Percentiles rank a stretch among this genome's conserved stretches.
Conservation (phyloP, 2,113 vertebrate genomes). For the Triplophysa dalaica region DNA sequence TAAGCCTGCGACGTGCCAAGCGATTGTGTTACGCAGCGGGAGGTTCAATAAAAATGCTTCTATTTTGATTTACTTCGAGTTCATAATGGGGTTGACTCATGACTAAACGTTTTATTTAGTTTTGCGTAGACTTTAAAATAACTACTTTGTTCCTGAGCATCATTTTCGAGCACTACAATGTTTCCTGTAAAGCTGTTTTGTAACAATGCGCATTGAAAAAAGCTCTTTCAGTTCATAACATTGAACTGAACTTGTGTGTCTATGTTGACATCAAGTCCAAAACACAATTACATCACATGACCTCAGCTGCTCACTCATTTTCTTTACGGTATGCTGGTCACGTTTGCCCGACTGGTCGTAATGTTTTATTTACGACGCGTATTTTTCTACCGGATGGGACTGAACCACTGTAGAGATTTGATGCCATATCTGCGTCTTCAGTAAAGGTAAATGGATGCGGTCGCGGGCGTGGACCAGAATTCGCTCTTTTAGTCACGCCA, state of each 20-base stretch:
- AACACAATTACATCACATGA: conserved; percentile 17
- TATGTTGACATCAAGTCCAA: neutral
- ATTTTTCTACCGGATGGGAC: conserved; percentile 35
- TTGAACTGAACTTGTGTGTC: neutral
- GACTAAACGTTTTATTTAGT: neutral
- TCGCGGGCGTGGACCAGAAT: conserved; percentile 52
- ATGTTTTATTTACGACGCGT: conserved; percentile 37
- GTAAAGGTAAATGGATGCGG: conserved; percentile 58
- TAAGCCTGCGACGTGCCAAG: neutral
- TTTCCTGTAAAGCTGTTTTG: neutral
- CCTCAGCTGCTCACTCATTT: neutral
- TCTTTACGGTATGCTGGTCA: conserved; percentile 6
- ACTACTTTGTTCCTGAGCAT: too few relatives aligned
- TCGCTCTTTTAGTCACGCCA: conserved; percentile 56
- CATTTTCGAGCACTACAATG: neutral
- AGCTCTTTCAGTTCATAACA: too few relatives aligned
- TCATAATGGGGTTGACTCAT: neutral
- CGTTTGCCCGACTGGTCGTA: neutral
- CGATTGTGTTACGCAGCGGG: neutral
- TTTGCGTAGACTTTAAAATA: neutral
- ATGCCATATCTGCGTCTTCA: conserved; percentile 52
- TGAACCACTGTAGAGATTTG: conserved; percentile 44
- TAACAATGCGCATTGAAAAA: too few relatives aligned
- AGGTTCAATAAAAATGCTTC: neutral
- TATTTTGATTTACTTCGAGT: neutral